Conservation (phyloP, 2,888 invertebrate species). For the Oxyscelio sp. region DNA sequence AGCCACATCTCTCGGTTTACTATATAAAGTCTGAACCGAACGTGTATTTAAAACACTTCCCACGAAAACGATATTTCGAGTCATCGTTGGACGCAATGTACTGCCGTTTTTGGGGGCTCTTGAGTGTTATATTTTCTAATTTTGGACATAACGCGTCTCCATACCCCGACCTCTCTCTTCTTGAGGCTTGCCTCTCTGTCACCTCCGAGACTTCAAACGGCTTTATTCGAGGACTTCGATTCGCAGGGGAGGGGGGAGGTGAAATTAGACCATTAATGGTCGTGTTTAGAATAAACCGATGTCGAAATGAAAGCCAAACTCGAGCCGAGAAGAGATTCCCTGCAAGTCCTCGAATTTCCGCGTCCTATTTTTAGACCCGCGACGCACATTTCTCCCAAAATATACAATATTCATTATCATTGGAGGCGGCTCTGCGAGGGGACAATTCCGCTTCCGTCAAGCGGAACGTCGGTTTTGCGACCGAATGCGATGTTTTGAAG, state of each 20-base stretch:
- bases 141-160: slow-evolving; percentile 58
- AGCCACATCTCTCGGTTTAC: slow-evolving; percentile 40
- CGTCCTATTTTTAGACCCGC: slow-evolving; percentile 63
- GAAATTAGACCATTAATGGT: slow-evolving; percentile 60
- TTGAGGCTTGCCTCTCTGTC: background rate
- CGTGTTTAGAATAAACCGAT: slow-evolving; percentile 49
- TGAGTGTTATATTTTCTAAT: slow-evolving; percentile 68
- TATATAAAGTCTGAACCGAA: slow-evolving; percentile 65
- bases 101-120: slow-evolving; percentile 66
- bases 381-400: slow-evolving; percentile 68
- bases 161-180: slow-evolving; percentile 34
- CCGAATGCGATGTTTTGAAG: slow-evolving; percentile 3
- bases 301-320: slow-evolving; percentile 60
- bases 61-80: slow-evolving; percentile 70
- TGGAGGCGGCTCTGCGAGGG: too few relatives aligned
- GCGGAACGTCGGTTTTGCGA: background rate
- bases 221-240: too few relatives aligned
- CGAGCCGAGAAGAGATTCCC: slow-evolving; percentile 57
- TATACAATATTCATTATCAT: slow-evolving; percentile 53
- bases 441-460: background rate
- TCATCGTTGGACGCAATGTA: slow-evolving; percentile 66
- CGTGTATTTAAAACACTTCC: slow-evolving; percentile 72
- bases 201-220: background rate
- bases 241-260: background rate
- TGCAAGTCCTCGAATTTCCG: slow-evolving; percentile 72